Percentiles rank a stretch among this genome's conserved stretches.
phyloP scores from a whole-genome alignment of 2,888 invertebrate genomes.

The Chrysomela aeneicollis region DNA sequence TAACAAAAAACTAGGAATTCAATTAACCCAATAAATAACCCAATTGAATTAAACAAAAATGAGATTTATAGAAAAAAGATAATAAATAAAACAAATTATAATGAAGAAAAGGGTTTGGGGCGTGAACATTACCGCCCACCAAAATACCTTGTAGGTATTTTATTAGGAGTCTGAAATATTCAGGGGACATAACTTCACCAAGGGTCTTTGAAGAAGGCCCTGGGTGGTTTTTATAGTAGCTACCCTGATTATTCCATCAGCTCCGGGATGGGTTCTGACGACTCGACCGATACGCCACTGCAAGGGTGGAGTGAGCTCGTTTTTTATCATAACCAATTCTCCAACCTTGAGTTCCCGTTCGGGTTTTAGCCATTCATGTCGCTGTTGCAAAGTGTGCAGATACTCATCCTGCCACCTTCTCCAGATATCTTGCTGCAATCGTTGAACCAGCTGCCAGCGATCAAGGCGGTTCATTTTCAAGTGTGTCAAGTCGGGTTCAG shows the following conservation, averaged over 20 bases:
- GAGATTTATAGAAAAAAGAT: too few species aligned
- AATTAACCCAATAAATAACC: too few species aligned
- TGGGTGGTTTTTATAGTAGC: slow-evolving; percentile 7
- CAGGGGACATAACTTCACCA: slow-evolving; percentile 4
- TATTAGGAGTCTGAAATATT: too few species aligned
- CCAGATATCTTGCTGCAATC: slow-evolving; percentile 42
- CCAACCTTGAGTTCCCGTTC: background rate
- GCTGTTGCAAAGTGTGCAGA: slow-evolving; percentile 38
- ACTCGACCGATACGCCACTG: slow-evolving; percentile 23
- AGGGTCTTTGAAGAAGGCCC: slow-evolving; percentile 3
- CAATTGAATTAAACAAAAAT: too few species aligned
- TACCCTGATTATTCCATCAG: slow-evolving; percentile 7
- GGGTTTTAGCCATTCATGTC: slow-evolving; percentile 19
- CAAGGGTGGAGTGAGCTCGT: slow-evolving; percentile 18
- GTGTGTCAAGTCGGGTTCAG: slow-evolving; percentile 30
- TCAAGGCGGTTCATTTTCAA: slow-evolving; percentile 28
- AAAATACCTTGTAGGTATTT: too few species aligned
- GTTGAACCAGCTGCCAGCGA: slow-evolving; percentile 42
- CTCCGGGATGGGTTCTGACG: slow-evolving; percentile 8
- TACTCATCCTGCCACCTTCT: slow-evolving; percentile 42
- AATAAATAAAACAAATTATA: too few species aligned
- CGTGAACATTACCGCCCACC: too few species aligned
- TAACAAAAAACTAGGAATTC: too few species aligned
- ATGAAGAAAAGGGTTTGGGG: too few species aligned
- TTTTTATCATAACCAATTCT: slow-evolving; percentile 21